Evolutionary conservation across 2,797 vertebrate species (phyloP), one percentile per base, ranked within the genome.

Genomic region (Trematomus bernacchii): DNA sequence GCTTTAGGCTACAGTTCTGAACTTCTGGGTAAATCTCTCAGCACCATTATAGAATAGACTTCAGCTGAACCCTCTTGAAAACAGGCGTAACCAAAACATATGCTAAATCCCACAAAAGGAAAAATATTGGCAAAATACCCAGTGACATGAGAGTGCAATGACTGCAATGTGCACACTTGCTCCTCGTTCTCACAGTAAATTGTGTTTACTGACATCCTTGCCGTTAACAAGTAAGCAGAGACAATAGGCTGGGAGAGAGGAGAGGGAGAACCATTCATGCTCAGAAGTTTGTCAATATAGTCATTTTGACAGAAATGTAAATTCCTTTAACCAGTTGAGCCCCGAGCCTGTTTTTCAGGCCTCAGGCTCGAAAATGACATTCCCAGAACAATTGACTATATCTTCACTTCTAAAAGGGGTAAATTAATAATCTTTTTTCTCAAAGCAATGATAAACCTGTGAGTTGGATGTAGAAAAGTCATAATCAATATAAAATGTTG

Each of bases 61-160:
- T 52, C 15, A 43, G 48, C 60, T 66, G 14, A 71, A 81, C 47
- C 76, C 42, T 55, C 44, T 40, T 70, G 68, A 73, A 77, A 71
- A 85, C 40, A 27, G 27, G 30, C 13, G 5, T 13, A 82, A 82
- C 73, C 73, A 77, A 52, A 80, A 74, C 65, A 60, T 19, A 58
- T 19, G 14, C 12, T 9, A 48, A 65, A n/a, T 53, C 69, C 55
- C 50, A 73, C 27, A 57, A 53, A 53, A 74, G 69, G 44, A 14
- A 37, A 67, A 74, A 67, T 59, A 57, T 19, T 21, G 47, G 33
- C 43, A 63, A 67, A 60, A 53, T 54, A 64, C 18, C 16, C 3
- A 19, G 51, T 21, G 21, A 60, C 66, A 64, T 23, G 2, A 55
- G 14, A 27, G 33, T 30, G 59, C 18, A 44, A 57, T 57, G 14